Evolutionary conservation across 1,140 invertebrate species (phyloP).

Genomic region (Drosophila bipectinata): DNA sequence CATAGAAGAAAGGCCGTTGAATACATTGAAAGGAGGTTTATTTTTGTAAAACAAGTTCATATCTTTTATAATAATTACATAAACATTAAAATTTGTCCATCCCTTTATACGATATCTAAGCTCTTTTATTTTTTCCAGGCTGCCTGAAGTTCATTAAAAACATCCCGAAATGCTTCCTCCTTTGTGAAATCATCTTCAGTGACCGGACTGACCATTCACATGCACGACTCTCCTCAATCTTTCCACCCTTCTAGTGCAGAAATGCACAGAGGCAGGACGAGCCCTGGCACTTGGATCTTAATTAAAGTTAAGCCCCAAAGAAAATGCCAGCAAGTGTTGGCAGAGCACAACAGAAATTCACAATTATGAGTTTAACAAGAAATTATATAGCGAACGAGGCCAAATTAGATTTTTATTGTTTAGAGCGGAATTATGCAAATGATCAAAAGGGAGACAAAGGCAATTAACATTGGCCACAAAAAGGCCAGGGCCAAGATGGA

Average conservation of each 20-base stretch:
- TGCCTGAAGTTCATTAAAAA: conserved; percentile 29
- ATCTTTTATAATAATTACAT: neutral
- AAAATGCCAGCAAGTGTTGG: conserved; percentile 46
- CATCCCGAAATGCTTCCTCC: conserved; percentile 9
- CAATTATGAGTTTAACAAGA: conserved; percentile 83
- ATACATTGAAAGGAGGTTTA: neutral
- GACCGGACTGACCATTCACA: conserved; percentile 42
- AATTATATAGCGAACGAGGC: conserved; percentile 63
- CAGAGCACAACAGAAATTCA: conserved; percentile 67
- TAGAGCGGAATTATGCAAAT: conserved; percentile 83
- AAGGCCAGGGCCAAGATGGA: conserved; percentile 2
- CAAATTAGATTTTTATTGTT: conserved; percentile 84
- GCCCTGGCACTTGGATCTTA: conserved; percentile 69
- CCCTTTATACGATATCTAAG: neutral
- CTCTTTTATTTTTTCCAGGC: neutral
- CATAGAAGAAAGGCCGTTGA: neutral
- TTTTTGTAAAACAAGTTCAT: neutral
- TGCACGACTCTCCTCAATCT: conserved; percentile 39
- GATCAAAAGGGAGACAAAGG: conserved; percentile 50
- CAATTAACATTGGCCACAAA: conserved; percentile 61
- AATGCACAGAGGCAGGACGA: conserved; percentile 14
- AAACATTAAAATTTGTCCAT: too few species aligned
- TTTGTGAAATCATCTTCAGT: conserved; percentile 34
- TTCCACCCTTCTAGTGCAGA: conserved; percentile 32
- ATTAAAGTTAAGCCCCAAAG: conserved; percentile 83